Conservation (phyloP, 2,797 vertebrate genomes). For the Strix occidentalis region DNA sequence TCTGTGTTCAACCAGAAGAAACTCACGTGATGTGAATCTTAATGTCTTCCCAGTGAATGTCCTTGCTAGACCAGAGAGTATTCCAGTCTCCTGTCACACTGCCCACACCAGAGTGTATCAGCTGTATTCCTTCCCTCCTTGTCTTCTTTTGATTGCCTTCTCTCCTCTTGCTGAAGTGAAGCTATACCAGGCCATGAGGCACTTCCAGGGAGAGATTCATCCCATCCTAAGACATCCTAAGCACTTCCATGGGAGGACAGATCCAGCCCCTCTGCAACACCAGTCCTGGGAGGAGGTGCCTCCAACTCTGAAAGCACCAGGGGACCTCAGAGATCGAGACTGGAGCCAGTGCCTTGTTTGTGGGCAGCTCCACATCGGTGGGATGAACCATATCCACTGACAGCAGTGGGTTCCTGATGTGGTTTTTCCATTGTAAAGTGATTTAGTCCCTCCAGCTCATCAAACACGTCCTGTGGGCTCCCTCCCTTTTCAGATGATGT, state of each 20-base stretch:
- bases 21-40: background rate
- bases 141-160: background rate
- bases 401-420: fast-evolving
- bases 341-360: background rate
- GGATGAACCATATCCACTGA: background rate
- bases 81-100: too few species aligned
- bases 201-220: background rate
- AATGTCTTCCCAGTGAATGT: background rate
- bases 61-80: background rate
- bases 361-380: fast-evolving
- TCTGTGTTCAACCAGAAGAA: background rate
- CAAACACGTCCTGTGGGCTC: background rate
- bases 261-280: background rate
- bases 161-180: background rate
- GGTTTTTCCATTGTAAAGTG: background rate
- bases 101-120: background rate
- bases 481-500: background rate
- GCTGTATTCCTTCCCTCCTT: fast-evolving
- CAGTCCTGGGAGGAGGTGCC: background rate
- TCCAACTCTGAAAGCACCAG: background rate
- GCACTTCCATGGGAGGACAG: background rate
- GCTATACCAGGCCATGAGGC: background rate
- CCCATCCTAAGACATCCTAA: background rate
- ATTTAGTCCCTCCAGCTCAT: background rate
- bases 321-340: background rate